Conservation (phyloP, 1,140 invertebrate species). For the Elymnias hypermnestra region DNA sequence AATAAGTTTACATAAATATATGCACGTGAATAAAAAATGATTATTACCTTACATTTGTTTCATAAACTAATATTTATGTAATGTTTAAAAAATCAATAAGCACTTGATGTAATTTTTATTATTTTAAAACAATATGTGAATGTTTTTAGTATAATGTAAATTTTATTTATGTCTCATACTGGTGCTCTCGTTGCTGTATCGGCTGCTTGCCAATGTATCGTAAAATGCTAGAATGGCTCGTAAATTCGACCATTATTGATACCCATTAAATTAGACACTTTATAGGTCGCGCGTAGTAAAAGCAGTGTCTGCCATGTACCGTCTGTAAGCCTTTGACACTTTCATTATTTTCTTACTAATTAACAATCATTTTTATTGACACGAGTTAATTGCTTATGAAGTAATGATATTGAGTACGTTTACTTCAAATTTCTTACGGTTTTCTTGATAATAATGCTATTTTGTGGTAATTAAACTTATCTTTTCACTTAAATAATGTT, state of each 20-base stretch:
- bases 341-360: slow-evolving; percentile 1
- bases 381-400: not conserved
- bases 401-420: not conserved
- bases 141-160: not conserved
- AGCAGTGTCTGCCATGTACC: slow-evolving; percentile 24
- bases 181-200: slow-evolving; percentile 22
- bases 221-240: slow-evolving; percentile 60
- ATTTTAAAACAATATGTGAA: too few relatives aligned
- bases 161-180: slow-evolving; percentile 9
- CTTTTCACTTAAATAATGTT: too few relatives aligned
- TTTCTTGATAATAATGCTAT: too few relatives aligned
- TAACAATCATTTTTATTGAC: not conserved
- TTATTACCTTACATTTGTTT: too few relatives aligned
- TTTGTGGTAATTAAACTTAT: too few relatives aligned
- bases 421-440: too few relatives aligned
- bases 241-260: slow-evolving; percentile 67
- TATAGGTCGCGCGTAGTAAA: slow-evolving; percentile 36
- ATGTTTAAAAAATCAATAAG: too few relatives aligned
- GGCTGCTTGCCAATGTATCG: slow-evolving; percentile 59
- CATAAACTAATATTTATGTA: too few relatives aligned
- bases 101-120: too few relatives aligned
- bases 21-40: too few relatives aligned
- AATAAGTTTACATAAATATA: too few relatives aligned
- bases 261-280: slow-evolving; percentile 28
- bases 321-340: slow-evolving; percentile 1